phyloP scores from a whole-genome alignment of 2,113 vertebrate genomes.

The Paralichthys olivaceus region DNA sequence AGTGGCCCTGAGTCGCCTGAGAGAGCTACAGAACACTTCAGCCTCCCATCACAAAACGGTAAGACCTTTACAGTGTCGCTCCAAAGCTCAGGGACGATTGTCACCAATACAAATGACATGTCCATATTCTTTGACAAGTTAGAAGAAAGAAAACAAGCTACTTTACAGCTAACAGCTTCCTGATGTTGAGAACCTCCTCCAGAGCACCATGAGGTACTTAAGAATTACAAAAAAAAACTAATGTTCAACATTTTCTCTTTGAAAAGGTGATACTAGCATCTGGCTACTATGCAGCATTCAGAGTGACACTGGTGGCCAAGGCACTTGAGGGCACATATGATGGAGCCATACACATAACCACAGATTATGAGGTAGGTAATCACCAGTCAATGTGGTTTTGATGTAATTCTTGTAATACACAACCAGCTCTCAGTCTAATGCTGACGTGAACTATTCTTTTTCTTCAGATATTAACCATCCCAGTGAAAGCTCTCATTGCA shows the following conservation, averaged over 20 bases:
- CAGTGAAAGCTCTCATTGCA: slow-evolving; percentile 92
- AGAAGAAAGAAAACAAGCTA: no score
- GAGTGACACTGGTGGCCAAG: slow-evolving; percentile 91
- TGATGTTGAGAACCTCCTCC: neutral
- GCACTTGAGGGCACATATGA: slow-evolving; percentile 93
- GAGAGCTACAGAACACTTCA: slow-evolving; percentile 87
- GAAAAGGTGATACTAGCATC: slow-evolving; percentile 91
- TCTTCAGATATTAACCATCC: slow-evolving; percentile 91
- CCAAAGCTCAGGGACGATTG: neutral
- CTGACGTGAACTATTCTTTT: neutral
- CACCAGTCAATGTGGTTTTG: neutral
- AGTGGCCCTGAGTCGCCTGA: slow-evolving; percentile 82
- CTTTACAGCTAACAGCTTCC: no score
- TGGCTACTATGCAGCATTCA: slow-evolving; percentile 94
- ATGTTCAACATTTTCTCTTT: neutral
- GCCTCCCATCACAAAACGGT: slow-evolving; percentile 90
- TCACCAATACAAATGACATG: neutral
- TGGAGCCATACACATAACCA: slow-evolving; percentile 94
- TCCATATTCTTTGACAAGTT: no score
- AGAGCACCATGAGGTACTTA: neutral
- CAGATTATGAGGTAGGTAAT: slow-evolving; percentile 92
- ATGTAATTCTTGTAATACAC: neutral
- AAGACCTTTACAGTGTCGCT: slow-evolving; percentile 26
- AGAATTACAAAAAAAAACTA: neutral
- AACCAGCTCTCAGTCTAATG: neutral